phyloP scores from a whole-genome alignment of 2,113 vertebrate genomes.

The Trochalopteron elliotii region DNA sequence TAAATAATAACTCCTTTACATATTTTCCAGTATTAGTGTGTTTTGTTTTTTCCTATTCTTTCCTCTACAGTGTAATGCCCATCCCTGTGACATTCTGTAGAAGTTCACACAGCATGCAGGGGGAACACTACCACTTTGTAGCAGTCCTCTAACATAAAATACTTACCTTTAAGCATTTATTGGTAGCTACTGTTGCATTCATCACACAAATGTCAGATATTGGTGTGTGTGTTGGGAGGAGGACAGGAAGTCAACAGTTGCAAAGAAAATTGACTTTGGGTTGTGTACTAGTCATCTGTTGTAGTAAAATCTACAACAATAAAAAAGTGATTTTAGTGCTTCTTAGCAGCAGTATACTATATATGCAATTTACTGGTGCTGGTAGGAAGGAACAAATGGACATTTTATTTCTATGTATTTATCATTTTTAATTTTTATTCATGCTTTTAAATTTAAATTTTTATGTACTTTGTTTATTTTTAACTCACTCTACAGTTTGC shows the following conservation, averaged over 20 bases:
- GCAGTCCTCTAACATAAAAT: not conserved
- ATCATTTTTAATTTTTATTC: not conserved
- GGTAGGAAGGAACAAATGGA: not conserved
- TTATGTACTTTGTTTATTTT: not conserved
- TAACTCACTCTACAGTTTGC: not conserved
- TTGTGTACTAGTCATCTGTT: not conserved
- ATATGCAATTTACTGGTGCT: not conserved
- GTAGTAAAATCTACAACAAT: not conserved
- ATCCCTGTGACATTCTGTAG: not conserved
- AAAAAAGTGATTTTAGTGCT: not conserved
- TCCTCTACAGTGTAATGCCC: not conserved
- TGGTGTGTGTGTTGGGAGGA: not conserved
- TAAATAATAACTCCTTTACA: not conserved
- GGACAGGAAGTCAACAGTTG: not conserved
- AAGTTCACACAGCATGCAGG: not conserved
- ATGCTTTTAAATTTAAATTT: not conserved
- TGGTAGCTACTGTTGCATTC: not conserved
- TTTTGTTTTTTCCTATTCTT: not conserved
- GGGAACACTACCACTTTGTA: not conserved
- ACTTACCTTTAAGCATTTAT: not conserved
- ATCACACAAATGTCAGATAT: not conserved
- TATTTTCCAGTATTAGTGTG: not conserved
- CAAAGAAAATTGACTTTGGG: not conserved
- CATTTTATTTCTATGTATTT: not conserved
- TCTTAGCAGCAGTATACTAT: too few species aligned